Evolutionary conservation across 2,113 vertebrate species (phyloP).

Genomic region (Syngnathus floridae): DNA sequence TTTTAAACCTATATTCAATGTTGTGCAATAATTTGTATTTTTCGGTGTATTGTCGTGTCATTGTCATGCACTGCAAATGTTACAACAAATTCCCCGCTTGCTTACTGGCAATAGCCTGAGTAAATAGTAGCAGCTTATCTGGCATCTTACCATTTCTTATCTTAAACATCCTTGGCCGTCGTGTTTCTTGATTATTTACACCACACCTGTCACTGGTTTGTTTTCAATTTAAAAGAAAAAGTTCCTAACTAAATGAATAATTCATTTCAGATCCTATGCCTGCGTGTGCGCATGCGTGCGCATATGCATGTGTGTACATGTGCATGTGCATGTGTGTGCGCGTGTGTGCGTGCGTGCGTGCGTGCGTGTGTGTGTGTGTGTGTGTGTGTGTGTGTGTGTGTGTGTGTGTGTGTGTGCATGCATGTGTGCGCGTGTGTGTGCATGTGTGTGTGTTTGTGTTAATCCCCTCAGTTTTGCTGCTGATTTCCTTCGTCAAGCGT

Average conservation of each 20-base stretch:
- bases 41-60: not conserved
- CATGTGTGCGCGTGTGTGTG: constrained; percentile 5
- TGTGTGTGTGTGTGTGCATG: not conserved
- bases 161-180: not conserved
- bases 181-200: not conserved
- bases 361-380: constrained; percentile 5
- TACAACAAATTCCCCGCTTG: not conserved
- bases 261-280: constrained; percentile 31
- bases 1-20: no score
- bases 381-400: not conserved
- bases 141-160: not conserved
- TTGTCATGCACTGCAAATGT: not conserved
- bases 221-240: constrained; percentile 42
- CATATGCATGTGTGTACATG: constrained; percentile 7
- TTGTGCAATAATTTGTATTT: no score
- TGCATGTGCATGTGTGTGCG: not conserved
- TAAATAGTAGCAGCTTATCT: not conserved
- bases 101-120: not conserved
- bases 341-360: constrained; percentile 14
- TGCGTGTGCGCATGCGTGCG: not conserved
- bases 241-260: constrained; percentile 40
- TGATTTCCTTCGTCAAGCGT: constrained; percentile 63
- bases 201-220: constrained; percentile 19
- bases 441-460: constrained; percentile 10
- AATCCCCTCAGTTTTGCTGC: constrained; percentile 60